phyloP scores from a whole-genome alignment of 2,113 vertebrate species.

The Tetrao urogallus region DNA sequence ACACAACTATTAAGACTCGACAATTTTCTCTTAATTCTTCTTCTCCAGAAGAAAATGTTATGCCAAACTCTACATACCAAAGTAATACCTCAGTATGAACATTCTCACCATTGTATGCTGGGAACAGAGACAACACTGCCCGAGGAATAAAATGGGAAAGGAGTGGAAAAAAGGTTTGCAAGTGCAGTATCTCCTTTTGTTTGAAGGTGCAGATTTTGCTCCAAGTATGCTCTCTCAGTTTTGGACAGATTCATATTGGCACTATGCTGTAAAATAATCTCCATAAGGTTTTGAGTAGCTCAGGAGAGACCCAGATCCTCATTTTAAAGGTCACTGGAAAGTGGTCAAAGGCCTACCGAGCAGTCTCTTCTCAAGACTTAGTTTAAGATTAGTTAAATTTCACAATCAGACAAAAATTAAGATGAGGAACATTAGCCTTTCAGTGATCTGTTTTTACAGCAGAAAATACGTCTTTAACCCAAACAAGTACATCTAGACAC shows the following conservation, averaged over 20 bases:
- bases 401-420: background rate
- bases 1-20: background rate
- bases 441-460: too few species aligned
- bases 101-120: accelerated
- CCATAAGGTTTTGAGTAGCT: background rate
- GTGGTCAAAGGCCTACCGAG: background rate
- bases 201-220: background rate
- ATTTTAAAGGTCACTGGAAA: background rate
- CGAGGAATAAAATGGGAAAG: background rate
- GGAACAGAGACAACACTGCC: background rate
- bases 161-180: background rate
- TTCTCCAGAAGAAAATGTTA: background rate
- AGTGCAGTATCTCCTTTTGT: background rate
- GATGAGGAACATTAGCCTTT: background rate
- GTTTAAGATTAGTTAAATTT: background rate
- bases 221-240: background rate
- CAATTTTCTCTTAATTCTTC: background rate
- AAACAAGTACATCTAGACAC: background rate
- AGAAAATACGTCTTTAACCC: background rate
- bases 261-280: background rate
- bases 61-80: background rate
- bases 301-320: background rate
- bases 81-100: background rate
- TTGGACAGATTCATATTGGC: background rate
- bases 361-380: background rate